phyloP scores from a whole-genome alignment of 2,113 vertebrate genomes.

The Oreotrochilus melanogaster region DNA sequence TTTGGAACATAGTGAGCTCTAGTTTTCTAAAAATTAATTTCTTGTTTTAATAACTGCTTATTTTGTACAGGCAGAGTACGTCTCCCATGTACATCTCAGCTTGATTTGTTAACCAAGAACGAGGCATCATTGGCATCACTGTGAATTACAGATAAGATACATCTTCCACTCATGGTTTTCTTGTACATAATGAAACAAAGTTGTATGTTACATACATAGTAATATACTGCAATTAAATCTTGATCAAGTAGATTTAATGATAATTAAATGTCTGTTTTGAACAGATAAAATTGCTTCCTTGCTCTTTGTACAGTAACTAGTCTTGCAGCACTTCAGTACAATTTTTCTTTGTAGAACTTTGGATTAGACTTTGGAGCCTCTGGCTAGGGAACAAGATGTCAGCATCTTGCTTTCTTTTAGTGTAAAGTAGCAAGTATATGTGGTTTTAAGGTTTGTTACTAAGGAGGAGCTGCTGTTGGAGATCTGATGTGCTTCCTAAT shows the following conservation, averaged over 20 bases:
- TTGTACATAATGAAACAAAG: not conserved
- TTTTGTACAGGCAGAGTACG: not conserved
- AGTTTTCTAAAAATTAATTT: not conserved
- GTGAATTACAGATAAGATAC: not conserved
- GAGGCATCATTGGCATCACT: not conserved
- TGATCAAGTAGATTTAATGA: not conserved
- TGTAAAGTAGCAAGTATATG: not conserved
- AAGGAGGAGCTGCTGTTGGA: not conserved
- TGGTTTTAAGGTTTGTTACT: not conserved
- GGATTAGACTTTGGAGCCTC: not conserved
- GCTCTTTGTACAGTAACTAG: not conserved
- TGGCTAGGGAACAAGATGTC: not conserved
- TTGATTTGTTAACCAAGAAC: constrained; percentile 20
- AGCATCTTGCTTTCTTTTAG: not conserved
- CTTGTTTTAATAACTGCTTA: not conserved
- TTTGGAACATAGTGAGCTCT: not conserved
- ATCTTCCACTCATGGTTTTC: not conserved
- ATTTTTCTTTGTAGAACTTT: not conserved
- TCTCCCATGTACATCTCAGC: not conserved
- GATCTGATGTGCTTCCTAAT: not conserved
- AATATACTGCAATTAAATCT: not conserved
- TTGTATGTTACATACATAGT: not conserved
- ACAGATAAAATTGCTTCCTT: not conserved
- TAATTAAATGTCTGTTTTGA: constrained; percentile 1
- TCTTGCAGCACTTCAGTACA: not conserved